These are phyloP conservation scores for Lasioglossum villosulum DNA, from an alignment of 2,888 invertebrate genomes.

Conservation along the genomic window DNA sequence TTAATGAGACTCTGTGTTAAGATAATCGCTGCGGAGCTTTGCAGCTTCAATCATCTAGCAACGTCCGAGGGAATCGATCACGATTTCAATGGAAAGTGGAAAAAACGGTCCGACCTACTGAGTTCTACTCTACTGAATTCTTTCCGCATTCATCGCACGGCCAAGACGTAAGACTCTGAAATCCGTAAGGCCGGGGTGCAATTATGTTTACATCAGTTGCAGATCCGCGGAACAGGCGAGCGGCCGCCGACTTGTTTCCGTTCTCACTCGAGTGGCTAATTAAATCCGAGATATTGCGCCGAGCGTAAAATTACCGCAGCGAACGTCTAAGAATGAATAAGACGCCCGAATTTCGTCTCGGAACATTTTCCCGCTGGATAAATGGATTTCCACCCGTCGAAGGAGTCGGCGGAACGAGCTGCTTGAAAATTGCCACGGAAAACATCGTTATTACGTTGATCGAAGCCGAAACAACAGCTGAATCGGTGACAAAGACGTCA, in stretches of 20 bases:
- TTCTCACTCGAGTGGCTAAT: conserved; percentile 70
- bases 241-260: conserved; percentile 65
- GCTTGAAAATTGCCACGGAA: not conserved
- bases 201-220: conserved; percentile 56
- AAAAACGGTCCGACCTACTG: not conserved
- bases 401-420: not conserved
- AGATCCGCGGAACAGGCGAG: conserved; percentile 35
- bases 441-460: conserved; percentile 11
- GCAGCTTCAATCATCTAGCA: not conserved
- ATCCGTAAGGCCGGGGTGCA: conserved; percentile 11
- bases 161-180: not conserved
- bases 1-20: not conserved
- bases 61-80: not conserved
- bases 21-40: not conserved
- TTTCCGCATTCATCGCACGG: conserved; percentile 14
- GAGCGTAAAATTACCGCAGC: conserved; percentile 68
- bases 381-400: not conserved
- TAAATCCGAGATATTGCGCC: conserved; percentile 71
- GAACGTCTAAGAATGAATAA: conserved; percentile 65
- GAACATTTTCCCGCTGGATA: conserved; percentile 31
- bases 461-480: conserved; percentile 14
- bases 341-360: conserved; percentile 36
- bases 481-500: conserved; percentile 27
- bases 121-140: not conserved
- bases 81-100: not conserved